Evolutionary conservation across 1,140 invertebrate genomes (phyloP).

Genomic region (Chrysomallon squamiferum): DNA sequence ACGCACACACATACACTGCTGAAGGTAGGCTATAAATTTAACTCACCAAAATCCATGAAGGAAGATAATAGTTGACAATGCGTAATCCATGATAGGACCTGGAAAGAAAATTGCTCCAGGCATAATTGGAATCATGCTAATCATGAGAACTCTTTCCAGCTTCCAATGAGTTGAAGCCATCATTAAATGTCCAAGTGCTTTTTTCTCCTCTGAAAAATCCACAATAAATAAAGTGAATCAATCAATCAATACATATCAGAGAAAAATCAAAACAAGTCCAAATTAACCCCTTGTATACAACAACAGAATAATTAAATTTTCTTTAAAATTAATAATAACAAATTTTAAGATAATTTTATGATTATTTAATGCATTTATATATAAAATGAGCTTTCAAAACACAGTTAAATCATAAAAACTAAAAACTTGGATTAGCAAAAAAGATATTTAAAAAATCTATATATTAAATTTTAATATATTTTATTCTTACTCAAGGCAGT

Average conservation of each 20-base stretch:
- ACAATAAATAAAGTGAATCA: neutral
- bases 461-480: neutral
- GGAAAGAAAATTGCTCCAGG: constrained; percentile 42
- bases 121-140: constrained; percentile 49
- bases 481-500: neutral
- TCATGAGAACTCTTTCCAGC: constrained; percentile 44
- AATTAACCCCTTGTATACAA: neutral
- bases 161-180: constrained; percentile 56
- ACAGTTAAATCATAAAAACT: no score
- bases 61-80: constrained; percentile 42
- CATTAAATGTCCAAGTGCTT: constrained; percentile 44
- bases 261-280: neutral
- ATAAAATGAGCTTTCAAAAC: neutral
- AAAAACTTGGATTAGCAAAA: no score
- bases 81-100: constrained; percentile 42
- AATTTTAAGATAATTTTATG: neutral
- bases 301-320: neutral
- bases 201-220: constrained; percentile 45
- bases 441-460: neutral
- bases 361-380: neutral
- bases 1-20: no score
- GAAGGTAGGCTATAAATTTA: no score
- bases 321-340: neutral
- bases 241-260: neutral
- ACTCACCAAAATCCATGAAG: constrained; percentile 53